Conservation (phyloP, 2,888 invertebrate species). For the Zaprionus obscuricornis region DNA sequence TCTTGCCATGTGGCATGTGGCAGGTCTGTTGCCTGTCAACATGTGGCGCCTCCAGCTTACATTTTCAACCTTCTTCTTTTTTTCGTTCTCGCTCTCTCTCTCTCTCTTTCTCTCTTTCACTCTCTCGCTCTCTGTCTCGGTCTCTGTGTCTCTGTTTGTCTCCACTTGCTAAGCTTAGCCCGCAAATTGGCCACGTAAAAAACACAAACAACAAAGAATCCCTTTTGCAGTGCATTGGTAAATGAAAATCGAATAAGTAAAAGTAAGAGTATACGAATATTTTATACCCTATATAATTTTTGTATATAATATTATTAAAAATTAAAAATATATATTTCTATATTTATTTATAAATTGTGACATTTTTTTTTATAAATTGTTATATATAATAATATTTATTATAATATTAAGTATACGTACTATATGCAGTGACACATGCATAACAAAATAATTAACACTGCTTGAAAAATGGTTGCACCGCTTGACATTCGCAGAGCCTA, state of each 20-base stretch:
- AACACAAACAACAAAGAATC: slow-evolving; percentile 12
- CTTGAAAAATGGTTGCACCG: no score
- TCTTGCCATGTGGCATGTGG: slow-evolving; percentile 38
- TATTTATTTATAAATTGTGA: no score
- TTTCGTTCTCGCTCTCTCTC: slow-evolving; percentile 1
- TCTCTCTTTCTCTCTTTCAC: slow-evolving; percentile 1
- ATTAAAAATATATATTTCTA: no score
- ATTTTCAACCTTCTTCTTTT: neutral
- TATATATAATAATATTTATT: no score
- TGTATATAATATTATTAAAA: neutral
- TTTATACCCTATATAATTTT: neutral
- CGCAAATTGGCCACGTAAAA: slow-evolving; percentile 60
- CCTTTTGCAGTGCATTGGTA: slow-evolving; percentile 30
- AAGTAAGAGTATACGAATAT: neutral
- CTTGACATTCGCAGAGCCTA: no score
- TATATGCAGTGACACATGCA: no score
- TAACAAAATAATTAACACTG: no score
- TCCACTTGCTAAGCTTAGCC: slow-evolving; percentile 7
- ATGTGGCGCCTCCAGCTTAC: slow-evolving; percentile 30
- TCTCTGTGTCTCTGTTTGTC: neutral
- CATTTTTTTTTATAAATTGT: no score
- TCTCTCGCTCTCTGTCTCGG: neutral
- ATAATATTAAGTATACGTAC: no score
- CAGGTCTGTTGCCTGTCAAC: slow-evolving; percentile 37
- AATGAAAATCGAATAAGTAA: slow-evolving; percentile 47